Base-by-base conservation (phyloP, 1,140 invertebrate species). In the Lasaia peninsularis region DNA sequence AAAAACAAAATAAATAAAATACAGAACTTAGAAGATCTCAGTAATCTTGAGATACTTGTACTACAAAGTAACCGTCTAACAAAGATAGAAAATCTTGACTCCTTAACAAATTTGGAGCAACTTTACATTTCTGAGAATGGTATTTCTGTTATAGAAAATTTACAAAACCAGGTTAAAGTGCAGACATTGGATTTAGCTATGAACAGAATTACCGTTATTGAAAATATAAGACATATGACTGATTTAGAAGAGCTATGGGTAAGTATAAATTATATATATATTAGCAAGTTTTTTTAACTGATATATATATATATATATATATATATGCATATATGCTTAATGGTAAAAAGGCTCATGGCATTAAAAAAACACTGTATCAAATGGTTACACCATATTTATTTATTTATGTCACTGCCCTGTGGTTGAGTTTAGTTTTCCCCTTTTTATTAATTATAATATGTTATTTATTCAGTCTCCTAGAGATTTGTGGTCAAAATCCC, bases 1-100 rank as follows among this genome's bases (percentile, higher is more conserved):
- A 99, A 99, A 84, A 99, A 99, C 84, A 99, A 99, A 92, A 98
- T 99, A 55, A 90, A 91, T 0, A 95, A 95, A 89, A 94, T 99
- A 40, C 91, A 97, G 78, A 97, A 98, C 78, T 80, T 99, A 10
- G 94, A 94, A 40, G 90, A 90, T n/a, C 86, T 99, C 14, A 88
- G 89, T 4, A 93, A 95, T 58, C 89, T 99, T 21, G 92, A 93
- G 62, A 92, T 97, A 58, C 84, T 99, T 2, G 98, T 97, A 80
- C 74, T 99, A 18, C 98, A 98, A 90, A 94, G 93, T 65, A 99
- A 99, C 90, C 93, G 98, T 11, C 90, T 99, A 51, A 91, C 91
- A 0, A 94, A 95, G 74, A 95, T 99, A 60, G 96, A 98, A 87
- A 97, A 97, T 78, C 75, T 99, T 24, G 92, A 95, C 0, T 89